Percentiles rank a stretch among this genome's conserved stretches.
phyloP scores from a whole-genome alignment of 2,888 invertebrate genomes.

The Bibio marci region DNA sequence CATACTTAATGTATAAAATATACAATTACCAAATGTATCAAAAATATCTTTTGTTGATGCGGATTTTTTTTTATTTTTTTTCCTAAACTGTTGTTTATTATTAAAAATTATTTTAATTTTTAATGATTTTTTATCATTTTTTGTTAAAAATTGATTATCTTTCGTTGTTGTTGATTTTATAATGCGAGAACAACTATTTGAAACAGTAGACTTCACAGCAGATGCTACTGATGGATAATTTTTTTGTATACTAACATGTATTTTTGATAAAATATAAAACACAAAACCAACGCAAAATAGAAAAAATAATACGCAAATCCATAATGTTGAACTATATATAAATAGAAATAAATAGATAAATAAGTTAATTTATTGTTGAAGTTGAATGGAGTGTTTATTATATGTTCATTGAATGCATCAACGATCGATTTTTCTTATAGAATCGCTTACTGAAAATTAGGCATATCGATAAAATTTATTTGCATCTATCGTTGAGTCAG shows the following conservation, averaged over 20 bases:
- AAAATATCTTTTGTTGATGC: slow-evolving; percentile 40
- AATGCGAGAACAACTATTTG: not conserved
- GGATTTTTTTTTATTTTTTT: not conserved
- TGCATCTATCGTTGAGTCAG: no score
- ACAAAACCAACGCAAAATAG: slow-evolving; percentile 45
- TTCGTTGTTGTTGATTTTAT: not conserved
- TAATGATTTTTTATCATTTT: not conserved
- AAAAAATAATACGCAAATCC: slow-evolving; percentile 53
- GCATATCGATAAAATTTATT: no score
- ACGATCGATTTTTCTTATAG: no score
- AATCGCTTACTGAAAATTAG: no score
- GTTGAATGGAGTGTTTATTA: no score
- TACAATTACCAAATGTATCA: slow-evolving; percentile 51
- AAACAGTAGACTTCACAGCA: slow-evolving; percentile 15
- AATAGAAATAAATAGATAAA: slow-evolving; percentile 2
- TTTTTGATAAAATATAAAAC: slow-evolving; percentile 44
- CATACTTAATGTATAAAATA: slow-evolving; percentile 69
- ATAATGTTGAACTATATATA: slow-evolving; percentile 44
- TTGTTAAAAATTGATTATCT: not conserved
- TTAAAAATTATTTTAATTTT: slow-evolving; percentile 10
- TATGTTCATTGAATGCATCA: no score
- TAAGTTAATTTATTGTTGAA: slow-evolving; percentile 1
- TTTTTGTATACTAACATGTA: slow-evolving; percentile 32
- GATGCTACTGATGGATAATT: slow-evolving; percentile 27
- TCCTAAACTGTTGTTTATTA: slow-evolving; percentile 10